Conservation (phyloP, 2,888 invertebrate genomes). For the Coleophora flavipennella region DNA sequence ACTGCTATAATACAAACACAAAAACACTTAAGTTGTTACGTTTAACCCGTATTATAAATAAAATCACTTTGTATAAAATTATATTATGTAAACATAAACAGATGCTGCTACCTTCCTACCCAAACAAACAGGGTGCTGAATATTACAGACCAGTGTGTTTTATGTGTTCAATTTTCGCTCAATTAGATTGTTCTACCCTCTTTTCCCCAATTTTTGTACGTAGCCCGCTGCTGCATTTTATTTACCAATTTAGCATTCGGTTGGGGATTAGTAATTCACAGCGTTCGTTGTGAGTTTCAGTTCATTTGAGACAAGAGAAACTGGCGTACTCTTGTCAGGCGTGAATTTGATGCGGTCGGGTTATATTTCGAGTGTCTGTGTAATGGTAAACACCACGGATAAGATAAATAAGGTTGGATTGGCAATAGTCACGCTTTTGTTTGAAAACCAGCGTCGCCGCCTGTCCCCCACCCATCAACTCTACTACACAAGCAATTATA, state of each 20-base stretch:
- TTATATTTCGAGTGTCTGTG: conserved; percentile 19
- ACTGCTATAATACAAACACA: no score
- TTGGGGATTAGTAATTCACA: not conserved
- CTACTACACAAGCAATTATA: no score
- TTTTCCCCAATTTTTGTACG: not conserved
- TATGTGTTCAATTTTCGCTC: conserved; percentile 29
- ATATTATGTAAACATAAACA: conserved; percentile 13
- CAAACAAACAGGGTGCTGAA: conserved; percentile 22
- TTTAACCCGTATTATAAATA: no score
- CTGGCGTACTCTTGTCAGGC: conserved; percentile 26
- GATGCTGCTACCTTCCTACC: conserved; percentile 8
- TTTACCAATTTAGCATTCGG: not conserved
- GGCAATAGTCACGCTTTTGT: no score
- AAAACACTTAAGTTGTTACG: no score
- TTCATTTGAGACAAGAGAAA: conserved; percentile 30
- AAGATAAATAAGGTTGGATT: no score
- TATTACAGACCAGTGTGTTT: conserved; percentile 28
- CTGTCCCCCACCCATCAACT: no score
- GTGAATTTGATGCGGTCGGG: conserved; percentile 30
- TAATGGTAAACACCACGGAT: no score
- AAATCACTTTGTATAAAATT: conserved; percentile 17
- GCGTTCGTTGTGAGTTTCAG: conserved; percentile 21
- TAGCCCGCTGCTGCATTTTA: not conserved
- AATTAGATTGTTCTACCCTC: conserved; percentile 1
- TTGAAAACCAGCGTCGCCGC: no score